Evolutionary conservation across 2,113 vertebrate species (phyloP).

Genomic region (Brachionichthys hirsutus): DNA sequence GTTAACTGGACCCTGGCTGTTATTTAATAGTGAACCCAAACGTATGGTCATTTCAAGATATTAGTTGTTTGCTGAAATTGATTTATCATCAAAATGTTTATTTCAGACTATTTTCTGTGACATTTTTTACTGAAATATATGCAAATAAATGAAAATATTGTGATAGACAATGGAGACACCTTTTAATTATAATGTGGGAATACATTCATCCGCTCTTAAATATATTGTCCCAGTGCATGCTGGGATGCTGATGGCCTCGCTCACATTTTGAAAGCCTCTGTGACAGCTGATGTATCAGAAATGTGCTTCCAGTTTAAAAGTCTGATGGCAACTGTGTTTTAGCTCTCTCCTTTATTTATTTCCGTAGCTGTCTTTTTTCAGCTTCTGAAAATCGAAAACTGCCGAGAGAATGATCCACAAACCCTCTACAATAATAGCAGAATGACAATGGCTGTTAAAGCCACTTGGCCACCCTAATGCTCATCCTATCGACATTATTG

Average conservation of each 20-base stretch:
- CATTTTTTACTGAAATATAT: no score
- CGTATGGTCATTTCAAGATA: no score
- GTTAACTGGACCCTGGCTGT: no score
- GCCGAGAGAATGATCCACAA: conserved; percentile 45
- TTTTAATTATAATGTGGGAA: no score
- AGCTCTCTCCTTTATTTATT: conserved; percentile 17
- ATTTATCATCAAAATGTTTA: no score
- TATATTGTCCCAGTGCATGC: no score
- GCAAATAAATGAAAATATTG: no score
- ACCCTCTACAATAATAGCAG: conserved; percentile 56
- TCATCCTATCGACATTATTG: conserved; percentile 72
- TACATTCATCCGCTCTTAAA: no score
- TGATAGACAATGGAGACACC: no score
- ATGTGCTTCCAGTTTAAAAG: conserved; percentile 51
- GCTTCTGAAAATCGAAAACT: conserved; percentile 47
- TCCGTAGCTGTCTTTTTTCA: conserved; percentile 46
- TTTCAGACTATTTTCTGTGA: no score
- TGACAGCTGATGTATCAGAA: conserved; percentile 43
- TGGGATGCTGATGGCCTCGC: conserved; percentile 25
- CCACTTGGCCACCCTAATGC: conserved; percentile 67
- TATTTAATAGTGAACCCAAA: no score
- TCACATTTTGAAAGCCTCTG: conserved; percentile 41
- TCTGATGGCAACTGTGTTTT: conserved; percentile 25
- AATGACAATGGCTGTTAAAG: conserved; percentile 69
- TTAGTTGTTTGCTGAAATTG: no score